Evolutionary conservation across 2,113 vertebrate genomes (phyloP).

Genomic region (Mohoua ochrocephala): DNA sequence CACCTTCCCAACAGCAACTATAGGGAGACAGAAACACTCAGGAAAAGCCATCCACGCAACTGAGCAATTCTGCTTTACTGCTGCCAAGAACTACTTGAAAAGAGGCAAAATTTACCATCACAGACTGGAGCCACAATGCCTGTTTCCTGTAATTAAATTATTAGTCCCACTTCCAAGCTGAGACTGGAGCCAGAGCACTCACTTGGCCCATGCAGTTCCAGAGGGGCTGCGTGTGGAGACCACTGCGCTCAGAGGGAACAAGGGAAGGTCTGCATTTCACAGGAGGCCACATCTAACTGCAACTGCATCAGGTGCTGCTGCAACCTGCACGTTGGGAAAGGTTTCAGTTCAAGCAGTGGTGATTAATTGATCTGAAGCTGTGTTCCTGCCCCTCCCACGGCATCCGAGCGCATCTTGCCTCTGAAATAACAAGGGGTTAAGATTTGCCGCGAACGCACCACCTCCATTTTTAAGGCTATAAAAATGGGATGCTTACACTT

Average conservation of each 20-base stretch:
- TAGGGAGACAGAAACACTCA: background rate
- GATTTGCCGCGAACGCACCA: slow-evolving; percentile 14
- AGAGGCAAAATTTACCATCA: background rate
- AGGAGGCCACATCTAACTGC: background rate
- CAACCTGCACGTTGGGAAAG: background rate
- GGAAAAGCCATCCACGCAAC: background rate
- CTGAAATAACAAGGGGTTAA: slow-evolving; percentile 68
- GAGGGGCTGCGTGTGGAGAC: fast-evolving
- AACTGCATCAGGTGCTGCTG: background rate
- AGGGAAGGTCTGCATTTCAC: background rate
- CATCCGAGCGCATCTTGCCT: slow-evolving; percentile 33
- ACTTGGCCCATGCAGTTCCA: background rate
- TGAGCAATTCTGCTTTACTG: background rate
- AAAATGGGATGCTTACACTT: slow-evolving; percentile 72
- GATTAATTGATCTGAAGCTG: slow-evolving; percentile 8
- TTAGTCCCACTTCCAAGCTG: background rate
- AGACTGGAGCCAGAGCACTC: background rate
- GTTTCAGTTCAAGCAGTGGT: background rate
- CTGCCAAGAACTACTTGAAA: background rate
- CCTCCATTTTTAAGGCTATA: slow-evolving; percentile 72
- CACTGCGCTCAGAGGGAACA: fast-evolving
- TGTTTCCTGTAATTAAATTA: background rate
- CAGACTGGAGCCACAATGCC: background rate
- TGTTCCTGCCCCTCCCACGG: slow-evolving; percentile 45
- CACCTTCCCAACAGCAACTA: background rate